Conservation (phyloP, 2,888 invertebrate species). For the Gryllus longicercus region DNA sequence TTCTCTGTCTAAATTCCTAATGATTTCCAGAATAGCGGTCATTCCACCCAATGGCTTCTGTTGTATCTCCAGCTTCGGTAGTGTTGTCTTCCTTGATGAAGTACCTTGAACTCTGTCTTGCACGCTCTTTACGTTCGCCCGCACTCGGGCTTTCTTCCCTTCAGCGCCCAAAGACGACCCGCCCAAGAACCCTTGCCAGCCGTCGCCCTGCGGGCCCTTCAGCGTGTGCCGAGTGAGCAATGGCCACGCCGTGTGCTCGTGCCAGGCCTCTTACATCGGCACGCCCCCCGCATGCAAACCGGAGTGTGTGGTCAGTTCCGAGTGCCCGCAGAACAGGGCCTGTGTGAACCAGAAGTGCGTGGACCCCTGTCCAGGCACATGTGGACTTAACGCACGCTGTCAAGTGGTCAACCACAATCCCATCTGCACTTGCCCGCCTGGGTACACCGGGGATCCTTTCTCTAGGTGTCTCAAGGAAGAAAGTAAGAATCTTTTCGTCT, state of each 20-base stretch:
- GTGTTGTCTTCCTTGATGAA: too few species aligned
- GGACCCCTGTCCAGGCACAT: slow-evolving; percentile 78
- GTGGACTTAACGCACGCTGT: slow-evolving; percentile 77
- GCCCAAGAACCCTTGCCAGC: slow-evolving; percentile 63
- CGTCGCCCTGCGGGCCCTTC: slow-evolving; percentile 81
- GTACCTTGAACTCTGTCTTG: too few species aligned
- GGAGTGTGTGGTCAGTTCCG: slow-evolving; percentile 79
- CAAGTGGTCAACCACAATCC: slow-evolving; percentile 83
- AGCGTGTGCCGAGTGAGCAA: slow-evolving; percentile 73
- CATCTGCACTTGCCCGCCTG: slow-evolving; percentile 76
- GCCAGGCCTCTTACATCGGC: slow-evolving; percentile 70
- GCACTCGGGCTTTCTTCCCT: background rate
- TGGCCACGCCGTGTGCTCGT: slow-evolving; percentile 77
- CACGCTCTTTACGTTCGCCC: too few species aligned
- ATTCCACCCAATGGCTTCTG: too few species aligned
- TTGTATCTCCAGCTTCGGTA: too few species aligned
- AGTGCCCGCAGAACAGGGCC: slow-evolving; percentile 75
- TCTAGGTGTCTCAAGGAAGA: slow-evolving; percentile 62
- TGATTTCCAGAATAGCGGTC: too few species aligned
- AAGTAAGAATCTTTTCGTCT: slow-evolving; percentile 50
- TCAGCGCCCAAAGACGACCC: slow-evolving; percentile 40
- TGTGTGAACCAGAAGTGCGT: slow-evolving; percentile 77
- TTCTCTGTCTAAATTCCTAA: too few species aligned
- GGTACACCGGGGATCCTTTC: slow-evolving; percentile 78
- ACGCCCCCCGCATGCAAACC: slow-evolving; percentile 76